Evolutionary conservation across 2,797 vertebrate genomes (phyloP).

Genomic region (Cephalopachus bancanus): DNA sequence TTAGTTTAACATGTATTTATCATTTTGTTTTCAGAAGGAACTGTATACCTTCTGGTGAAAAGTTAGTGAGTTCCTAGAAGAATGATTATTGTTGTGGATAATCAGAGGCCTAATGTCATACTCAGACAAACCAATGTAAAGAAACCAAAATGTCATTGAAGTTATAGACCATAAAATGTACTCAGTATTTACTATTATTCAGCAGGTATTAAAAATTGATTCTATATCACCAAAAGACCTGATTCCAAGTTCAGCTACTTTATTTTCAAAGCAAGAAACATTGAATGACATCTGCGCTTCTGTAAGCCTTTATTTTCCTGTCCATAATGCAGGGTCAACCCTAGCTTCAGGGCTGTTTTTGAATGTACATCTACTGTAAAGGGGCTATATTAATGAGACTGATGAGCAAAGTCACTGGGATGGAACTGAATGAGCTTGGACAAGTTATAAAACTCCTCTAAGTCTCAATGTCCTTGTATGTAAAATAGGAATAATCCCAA

Average conservation of each 20-base stretch:
- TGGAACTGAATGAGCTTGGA: not conserved
- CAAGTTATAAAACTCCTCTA: not conserved
- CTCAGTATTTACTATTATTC: not conserved
- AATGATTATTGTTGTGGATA: not conserved
- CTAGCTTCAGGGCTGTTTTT: not conserved
- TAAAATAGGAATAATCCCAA: not conserved
- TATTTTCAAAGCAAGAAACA: not conserved
- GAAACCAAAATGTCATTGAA: not conserved
- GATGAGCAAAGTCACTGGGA: not conserved
- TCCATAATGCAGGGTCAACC: not conserved
- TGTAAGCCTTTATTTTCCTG: not conserved
- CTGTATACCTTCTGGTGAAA: not conserved
- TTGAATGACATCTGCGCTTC: not conserved
- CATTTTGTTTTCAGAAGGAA: conserved; percentile 32
- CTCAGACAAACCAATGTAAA: not conserved
- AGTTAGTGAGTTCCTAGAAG: not conserved
- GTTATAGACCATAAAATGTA: not conserved
- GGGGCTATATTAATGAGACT: not conserved
- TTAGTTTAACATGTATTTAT: not conserved
- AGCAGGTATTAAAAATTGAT: not conserved
- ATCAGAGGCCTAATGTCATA: not conserved
- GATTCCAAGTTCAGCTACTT: not conserved
- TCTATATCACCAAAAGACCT: not conserved
- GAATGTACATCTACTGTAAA: not conserved
- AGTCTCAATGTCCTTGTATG: not conserved